A percentile compares a stretch with the other conserved stretches of the same genome.
phyloP scores from a whole-genome alignment of 2,113 vertebrate species.

The Megaceryle torquata region DNA sequence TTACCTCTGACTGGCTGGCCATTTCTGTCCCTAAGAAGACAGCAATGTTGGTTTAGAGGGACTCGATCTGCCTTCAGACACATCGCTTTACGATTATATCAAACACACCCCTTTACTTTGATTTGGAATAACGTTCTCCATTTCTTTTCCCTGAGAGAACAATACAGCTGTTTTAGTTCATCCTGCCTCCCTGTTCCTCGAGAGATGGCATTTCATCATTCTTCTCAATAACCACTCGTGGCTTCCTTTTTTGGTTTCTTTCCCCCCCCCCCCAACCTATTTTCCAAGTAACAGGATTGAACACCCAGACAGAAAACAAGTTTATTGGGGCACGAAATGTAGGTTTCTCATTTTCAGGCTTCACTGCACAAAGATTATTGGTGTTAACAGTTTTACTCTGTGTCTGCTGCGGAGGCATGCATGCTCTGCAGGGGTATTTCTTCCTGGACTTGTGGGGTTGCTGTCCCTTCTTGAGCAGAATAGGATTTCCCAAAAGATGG shows the following conservation, averaged over 20 bases:
- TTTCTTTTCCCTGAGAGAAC: not conserved
- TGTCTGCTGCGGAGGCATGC: not conserved
- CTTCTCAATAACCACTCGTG: not conserved
- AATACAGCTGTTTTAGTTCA: not conserved
- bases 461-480: not conserved
- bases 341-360: not conserved
- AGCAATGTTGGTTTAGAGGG: not conserved
- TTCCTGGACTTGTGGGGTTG: not conserved
- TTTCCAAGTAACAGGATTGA: not conserved
- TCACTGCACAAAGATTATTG: not conserved
- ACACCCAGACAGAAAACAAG: not conserved
- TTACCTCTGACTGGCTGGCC: not conserved
- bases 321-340: constrained; percentile 29
- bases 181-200: not conserved
- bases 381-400: not conserved
- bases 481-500: not conserved
- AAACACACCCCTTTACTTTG: not conserved
- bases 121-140: not conserved
- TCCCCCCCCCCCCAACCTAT: not conserved
- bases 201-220: not conserved
- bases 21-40: not conserved
- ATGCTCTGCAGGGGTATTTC: not conserved
- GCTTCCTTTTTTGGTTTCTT: not conserved
- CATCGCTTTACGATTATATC: not conserved
- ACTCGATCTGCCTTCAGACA: not conserved